Percentiles rank a stretch among this genome's conserved stretches.
Evolutionary conservation across 2,888 invertebrate genomes (phyloP).

Genomic region (Napeogenes sylphis): DNA sequence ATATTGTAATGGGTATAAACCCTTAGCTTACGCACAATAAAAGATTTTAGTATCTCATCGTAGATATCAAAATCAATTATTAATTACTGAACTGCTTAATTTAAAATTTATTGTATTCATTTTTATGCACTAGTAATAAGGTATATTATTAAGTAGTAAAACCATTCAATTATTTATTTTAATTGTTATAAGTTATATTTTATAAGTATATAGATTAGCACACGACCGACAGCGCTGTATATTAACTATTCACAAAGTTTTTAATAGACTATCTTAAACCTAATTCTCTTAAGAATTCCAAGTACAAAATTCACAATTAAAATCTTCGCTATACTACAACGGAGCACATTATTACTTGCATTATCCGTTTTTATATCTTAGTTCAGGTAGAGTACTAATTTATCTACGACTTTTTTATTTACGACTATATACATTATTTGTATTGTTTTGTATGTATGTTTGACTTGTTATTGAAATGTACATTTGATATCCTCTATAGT

Average conservation of each 20-base stretch:
- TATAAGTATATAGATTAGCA: conserved; percentile 20
- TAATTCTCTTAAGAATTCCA: conserved; percentile 31
- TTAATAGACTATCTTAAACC: background rate
- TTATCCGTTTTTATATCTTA: background rate
- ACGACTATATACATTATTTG: no score
- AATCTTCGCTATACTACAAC: conserved; percentile 22
- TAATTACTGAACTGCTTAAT: background rate
- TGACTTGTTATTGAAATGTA: no score
- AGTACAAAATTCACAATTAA: conserved; percentile 54
- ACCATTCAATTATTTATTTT: conserved; percentile 2
- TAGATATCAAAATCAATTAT: background rate
- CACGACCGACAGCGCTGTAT: conserved; percentile 18
- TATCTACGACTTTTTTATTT: no score
- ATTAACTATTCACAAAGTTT: conserved; percentile 10
- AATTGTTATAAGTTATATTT: conserved; percentile 13
- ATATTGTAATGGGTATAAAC: conserved; percentile 2
- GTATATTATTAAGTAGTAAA: background rate
- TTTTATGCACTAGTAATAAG: background rate
- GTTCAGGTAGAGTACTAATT: background rate
- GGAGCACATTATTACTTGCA: conserved; percentile 24
- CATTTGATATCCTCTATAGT: no score
- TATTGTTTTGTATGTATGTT: no score
- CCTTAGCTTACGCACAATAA: conserved; percentile 17
- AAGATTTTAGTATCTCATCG: background rate
- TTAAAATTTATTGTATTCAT: no score